phyloP scores from a whole-genome alignment of 2,113 vertebrate genomes.

The Scatophagus argus region DNA sequence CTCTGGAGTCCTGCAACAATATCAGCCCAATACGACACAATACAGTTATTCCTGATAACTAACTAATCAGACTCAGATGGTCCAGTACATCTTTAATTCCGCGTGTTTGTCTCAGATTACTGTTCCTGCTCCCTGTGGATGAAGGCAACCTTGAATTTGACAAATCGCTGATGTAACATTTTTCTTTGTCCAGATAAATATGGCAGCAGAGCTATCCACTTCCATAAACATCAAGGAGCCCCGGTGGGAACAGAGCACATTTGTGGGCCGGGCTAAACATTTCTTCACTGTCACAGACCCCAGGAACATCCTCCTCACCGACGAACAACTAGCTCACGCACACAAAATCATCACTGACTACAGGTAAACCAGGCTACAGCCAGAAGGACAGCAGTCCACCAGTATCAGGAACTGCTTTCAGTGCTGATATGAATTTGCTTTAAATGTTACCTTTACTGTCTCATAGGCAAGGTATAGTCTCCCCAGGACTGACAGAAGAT shows the following conservation, averaged over 20 bases:
- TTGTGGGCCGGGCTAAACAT: slow-evolving; percentile 92
- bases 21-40: neutral
- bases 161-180: neutral
- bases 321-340: slow-evolving; percentile 89
- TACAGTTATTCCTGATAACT: neutral
- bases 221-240: slow-evolving; percentile 97
- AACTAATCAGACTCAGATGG: neutral
- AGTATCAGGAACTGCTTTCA: no score
- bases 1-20: slow-evolving; percentile 1
- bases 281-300: slow-evolving; percentile 99
- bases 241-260: slow-evolving; percentile 97
- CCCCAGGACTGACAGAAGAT: slow-evolving; percentile 94
- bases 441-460: neutral
- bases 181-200: slow-evolving; percentile 80
- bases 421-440: neutral
- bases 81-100: neutral
- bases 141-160: no score
- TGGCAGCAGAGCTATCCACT: slow-evolving; percentile 90
- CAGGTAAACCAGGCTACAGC: slow-evolving; percentile 83
- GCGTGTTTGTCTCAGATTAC: neutral
- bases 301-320: slow-evolving; percentile 92
- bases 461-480: slow-evolving; percentile 88
- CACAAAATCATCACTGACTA: slow-evolving; percentile 92
- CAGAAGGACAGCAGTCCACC: neutral
- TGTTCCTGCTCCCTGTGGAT: neutral